Base-by-base conservation (phyloP, 2,113 vertebrate genomes). In the Vidua chalybeata region DNA sequence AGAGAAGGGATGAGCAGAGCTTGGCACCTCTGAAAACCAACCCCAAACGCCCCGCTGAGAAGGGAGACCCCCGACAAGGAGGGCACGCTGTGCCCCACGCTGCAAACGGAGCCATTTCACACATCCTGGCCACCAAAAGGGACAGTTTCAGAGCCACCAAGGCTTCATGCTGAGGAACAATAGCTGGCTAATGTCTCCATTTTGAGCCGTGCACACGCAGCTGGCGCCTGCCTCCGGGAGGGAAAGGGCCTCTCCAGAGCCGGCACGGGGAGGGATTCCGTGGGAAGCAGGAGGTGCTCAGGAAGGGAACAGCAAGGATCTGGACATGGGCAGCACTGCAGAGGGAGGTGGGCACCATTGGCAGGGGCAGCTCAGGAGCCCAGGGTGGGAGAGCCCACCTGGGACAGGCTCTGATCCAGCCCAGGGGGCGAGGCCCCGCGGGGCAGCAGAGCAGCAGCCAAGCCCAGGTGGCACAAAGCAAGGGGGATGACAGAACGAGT, bases 31-130 rank as follows among this genome's bases (percentile, higher is more conserved):
- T 5, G 26, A 17, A 33, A 64, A 24, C 16, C 11, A 8, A 14
- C 62, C 59, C 77, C 54, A 4, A 46, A 10, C 0, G 0, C 27
- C 27, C 2, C 4, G 1, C 0, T 19, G 43, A 8, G 68, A 21
- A 46, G 26, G 68, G 22, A 23, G 46, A 55, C 2, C 5, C 28
- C 10, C 1, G 0, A 2, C 0, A 1, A 39, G 41, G 20, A 72
- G 41, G 22, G 27, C 39, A 26, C 2, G 1, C 74, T 0, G 3
- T 0, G 46, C 31, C 10, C 58, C 43, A 0, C 0, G 8, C 82
- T 14, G 52, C 28, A 15, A 52, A 79, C 11, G 1, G 35, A 43
- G 23, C 61, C 26, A 1, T 24, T 63, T 14, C 62, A 23, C 9
- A 11, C 49, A 11, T 5, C 67, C 77, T 4, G 1, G 52, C 46